phyloP scores from a whole-genome alignment of 2,113 vertebrate genomes.

The Arvicanthis niloticus region DNA sequence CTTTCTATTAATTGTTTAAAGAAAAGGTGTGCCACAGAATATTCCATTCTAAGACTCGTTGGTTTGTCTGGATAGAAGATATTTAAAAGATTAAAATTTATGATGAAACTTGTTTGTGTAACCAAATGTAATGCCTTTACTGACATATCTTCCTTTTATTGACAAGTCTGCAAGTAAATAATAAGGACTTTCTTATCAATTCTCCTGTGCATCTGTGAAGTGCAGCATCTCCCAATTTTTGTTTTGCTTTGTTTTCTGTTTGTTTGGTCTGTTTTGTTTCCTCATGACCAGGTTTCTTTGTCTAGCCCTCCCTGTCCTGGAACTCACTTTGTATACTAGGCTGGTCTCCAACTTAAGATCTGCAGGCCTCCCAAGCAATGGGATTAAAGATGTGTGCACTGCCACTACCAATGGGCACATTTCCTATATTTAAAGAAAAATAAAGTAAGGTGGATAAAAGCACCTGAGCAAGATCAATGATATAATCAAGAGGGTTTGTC shows the following conservation, averaged over 20 bases:
- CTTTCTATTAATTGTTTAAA: neutral
- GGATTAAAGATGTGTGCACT: neutral
- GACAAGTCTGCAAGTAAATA: neutral
- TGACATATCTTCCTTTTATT: neutral
- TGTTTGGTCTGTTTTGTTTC: neutral
- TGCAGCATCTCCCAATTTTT: neutral
- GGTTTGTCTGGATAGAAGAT: neutral
- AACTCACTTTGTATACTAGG: neutral
- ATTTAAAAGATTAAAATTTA: neutral
- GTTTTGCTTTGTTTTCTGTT: neutral
- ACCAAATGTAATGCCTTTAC: neutral
- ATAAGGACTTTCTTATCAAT: constrained; percentile 26
- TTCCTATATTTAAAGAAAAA: neutral
- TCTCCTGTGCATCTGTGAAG: neutral
- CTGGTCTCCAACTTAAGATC: neutral
- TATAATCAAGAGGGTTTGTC: neutral
- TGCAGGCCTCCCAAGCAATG: neutral
- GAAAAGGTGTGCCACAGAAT: neutral
- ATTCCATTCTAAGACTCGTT: neutral
- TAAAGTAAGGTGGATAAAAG: neutral
- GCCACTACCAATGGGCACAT: neutral
- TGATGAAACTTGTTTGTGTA: neutral
- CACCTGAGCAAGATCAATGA: neutral
- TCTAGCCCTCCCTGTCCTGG: neutral
- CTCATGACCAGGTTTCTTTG: neutral